phyloP scores from a whole-genome alignment of 2,113 vertebrate genomes.

The Phyllostomus hastatus region DNA sequence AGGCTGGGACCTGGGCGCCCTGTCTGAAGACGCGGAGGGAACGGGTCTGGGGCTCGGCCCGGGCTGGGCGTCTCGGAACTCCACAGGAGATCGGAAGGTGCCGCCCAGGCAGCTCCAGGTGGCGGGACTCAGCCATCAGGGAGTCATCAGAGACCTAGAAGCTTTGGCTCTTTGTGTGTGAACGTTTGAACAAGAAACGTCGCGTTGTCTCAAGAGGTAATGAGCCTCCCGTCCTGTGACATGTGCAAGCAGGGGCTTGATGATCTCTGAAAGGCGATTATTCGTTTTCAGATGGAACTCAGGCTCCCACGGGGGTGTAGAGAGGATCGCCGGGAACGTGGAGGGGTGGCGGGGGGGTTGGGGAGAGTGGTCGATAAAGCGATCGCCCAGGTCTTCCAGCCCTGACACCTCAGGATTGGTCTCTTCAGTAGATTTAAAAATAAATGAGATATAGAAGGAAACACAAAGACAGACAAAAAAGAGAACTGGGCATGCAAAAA shows the following conservation, averaged over 20 bases:
- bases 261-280: not conserved
- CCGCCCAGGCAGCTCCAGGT: not conserved
- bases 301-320: too few species aligned
- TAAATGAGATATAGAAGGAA: not conserved
- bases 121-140: not conserved
- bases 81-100: not conserved
- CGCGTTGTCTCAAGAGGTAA: not conserved
- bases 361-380: fast-evolving
- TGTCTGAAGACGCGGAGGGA: not conserved
- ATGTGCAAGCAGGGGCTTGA: not conserved
- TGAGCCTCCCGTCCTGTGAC: not conserved
- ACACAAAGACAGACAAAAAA: not conserved
- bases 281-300: not conserved
- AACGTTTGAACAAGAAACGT: not conserved
- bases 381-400: not conserved
- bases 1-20: not conserved
- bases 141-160: not conserved
- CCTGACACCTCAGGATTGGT: not conserved
- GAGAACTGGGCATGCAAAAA: not conserved
- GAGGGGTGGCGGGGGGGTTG: too few species aligned
- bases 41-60: not conserved
- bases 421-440: not conserved
- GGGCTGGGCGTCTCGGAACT: not conserved
- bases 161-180: not conserved
- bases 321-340: not conserved